Percentiles rank a stretch among this genome's conserved stretches.
phyloP scores from a whole-genome alignment of 2,888 invertebrate species.

The Chaitophorus viminalis region DNA sequence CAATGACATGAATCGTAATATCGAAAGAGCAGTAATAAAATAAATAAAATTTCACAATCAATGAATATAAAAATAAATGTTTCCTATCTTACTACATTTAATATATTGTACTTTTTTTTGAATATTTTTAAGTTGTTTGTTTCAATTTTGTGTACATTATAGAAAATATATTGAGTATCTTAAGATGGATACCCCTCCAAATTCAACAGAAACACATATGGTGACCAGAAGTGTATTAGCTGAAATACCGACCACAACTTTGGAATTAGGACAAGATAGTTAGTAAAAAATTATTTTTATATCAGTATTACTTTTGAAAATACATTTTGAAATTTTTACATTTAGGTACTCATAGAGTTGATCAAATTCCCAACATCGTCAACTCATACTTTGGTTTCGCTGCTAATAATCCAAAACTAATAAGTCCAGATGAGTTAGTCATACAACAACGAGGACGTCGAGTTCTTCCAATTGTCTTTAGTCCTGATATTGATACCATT shows the following conservation, averaged over 20 bases:
- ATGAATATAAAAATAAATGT: neutral
- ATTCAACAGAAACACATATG: slow-evolving; percentile 66
- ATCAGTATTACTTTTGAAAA: neutral
- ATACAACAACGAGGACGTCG: slow-evolving; percentile 84
- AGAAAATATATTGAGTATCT: neutral
- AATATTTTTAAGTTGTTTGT: neutral
- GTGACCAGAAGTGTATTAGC: slow-evolving; percentile 73
- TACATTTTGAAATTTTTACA: too few species aligned
- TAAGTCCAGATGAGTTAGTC: slow-evolving; percentile 82
- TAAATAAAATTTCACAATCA: neutral
- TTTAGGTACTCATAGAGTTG: too few species aligned
- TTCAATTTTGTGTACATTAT: neutral
- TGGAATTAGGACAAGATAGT: too few species aligned
- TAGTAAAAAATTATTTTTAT: neutral
- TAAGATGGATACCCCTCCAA: slow-evolving; percentile 65
- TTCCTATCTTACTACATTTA: neutral
- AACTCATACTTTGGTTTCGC: neutral
- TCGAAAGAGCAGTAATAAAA: too few species aligned
- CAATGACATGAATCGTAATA: too few species aligned
- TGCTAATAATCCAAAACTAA: too few species aligned
- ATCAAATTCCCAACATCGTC: neutral
- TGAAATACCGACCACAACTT: slow-evolving; percentile 71
- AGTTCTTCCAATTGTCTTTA: slow-evolving; percentile 80
- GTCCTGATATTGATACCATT: slow-evolving; percentile 76
- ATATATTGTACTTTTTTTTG: neutral